phyloP scores from a whole-genome alignment of 1,140 invertebrate species.

The Piezodorus guildinii region DNA sequence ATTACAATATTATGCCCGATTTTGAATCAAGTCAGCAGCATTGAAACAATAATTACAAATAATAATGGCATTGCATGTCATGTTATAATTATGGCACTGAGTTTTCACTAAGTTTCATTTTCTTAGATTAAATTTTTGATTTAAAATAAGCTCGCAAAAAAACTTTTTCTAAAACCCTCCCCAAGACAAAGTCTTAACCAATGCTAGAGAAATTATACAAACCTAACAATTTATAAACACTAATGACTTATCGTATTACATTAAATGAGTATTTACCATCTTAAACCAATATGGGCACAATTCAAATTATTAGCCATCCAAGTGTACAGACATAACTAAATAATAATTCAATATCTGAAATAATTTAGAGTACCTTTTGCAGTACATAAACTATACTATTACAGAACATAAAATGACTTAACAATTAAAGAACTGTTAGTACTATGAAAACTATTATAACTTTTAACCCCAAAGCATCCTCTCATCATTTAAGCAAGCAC shows the following conservation, averaged over 20 bases:
- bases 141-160: conserved; percentile 29
- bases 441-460: conserved; percentile 16
- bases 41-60: conserved; percentile 1
- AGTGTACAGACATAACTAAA: conserved; percentile 1
- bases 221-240: conserved; percentile 17
- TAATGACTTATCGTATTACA: conserved; percentile 5
- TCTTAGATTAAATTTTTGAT: conserved; percentile 15
- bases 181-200: conserved; percentile 8
- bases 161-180: conserved; percentile 5
- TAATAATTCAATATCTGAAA: conserved; percentile 1
- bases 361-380: conserved; percentile 7
- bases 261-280: conserved; percentile 9
- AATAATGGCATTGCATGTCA: conserved; percentile 18
- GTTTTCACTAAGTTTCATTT: conserved; percentile 16
- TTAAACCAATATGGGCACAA: conserved; percentile 11
- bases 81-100: conserved; percentile 29
- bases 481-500: conserved; percentile 19
- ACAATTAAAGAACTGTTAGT: conserved; percentile 9
- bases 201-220: conserved; percentile 14
- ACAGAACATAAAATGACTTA: conserved; percentile 7
- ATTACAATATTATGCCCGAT: background rate
- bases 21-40: background rate
- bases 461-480: conserved; percentile 18
- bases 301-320: background rate
- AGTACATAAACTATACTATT: background rate